Base-by-base conservation (phyloP, 2,113 vertebrate species). In the Aplodontia rufa region DNA sequence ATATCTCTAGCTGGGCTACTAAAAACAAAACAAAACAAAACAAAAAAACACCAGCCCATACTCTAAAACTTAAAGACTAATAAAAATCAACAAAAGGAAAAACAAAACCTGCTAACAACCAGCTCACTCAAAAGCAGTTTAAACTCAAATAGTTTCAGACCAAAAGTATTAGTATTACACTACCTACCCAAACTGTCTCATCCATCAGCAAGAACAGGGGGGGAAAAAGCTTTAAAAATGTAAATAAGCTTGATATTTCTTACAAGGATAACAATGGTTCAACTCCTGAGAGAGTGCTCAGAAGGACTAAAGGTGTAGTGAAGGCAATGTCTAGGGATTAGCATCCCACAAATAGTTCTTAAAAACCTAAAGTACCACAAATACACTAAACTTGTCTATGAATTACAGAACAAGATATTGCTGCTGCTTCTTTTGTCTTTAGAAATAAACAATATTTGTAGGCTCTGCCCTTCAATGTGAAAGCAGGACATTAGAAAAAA, bases 381-480 rank as follows among this genome's bases (percentile, higher is more conserved):
- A 86, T 83, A 94, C 93, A 96, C 87, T 90, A 94, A 96, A 96
- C 96, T 96, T 96, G 93, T 97, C 96, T 95, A 97, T 97, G 95
- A 98, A 93, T 98, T 91, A 95, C 55, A 98, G 93, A 97, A 97
- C 87, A 98, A 98, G 98, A 98, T 98, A 98, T 88, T 98, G 97
- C 98, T 98, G 96, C 97, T 97, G 85, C 91, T 97, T 55, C 79
- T 91, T 86, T 81, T 91, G 60, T 92, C 96, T 97, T 97, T 97
- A 97, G 86, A 85, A 97, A 97, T 96, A 95, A 71, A 96, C 49
- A 16, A 45, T 83, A 90, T 20, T 37, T 95, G 96, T 49, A 97
- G 95, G 93, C 94, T 97, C 98, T 98, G 98, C 97, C 98, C 98
- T 96, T 98, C 98, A 98, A 95, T 96, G 92, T 97, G 95, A 98